Evolutionary conservation across 1,140 invertebrate species (phyloP), one percentile per base, ranked within the genome.

Genomic region (Rhynchophorus ferrugineus): DNA sequence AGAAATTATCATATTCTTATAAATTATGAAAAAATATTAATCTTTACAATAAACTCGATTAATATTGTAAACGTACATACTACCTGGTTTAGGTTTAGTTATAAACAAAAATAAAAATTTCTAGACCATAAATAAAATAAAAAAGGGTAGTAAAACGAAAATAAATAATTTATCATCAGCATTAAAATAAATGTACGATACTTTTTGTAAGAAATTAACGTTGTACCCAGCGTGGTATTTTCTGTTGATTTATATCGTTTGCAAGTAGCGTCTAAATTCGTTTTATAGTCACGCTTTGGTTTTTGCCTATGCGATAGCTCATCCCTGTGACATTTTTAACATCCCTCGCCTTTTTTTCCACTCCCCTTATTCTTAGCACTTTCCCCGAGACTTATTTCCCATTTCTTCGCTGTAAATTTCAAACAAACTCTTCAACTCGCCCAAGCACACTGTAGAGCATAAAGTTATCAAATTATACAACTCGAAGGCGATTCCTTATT

Each of bases 381-480:
- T 48, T 36, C 33, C 9, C 36, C 9, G 18, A 35, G 17, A 35
- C 29, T 6, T 39, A 29, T 48, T 37, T 16, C 45, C n/a, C n/a
- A 2, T 35, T 34, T 46, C 34, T 22, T 14, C 33, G 8, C 18
- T 18, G 21, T 36, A 48, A 37, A 48, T 37, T 48, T 48, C 45
- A n/a, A 37, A 16, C 11, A 48, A 48, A 48, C 45, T 48, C 33
- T 49, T 34, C 8, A 14, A 49, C 13, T 41, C 29, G 5, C 17
- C 20, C 37, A 22, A 39, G 34, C 36, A 48, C 29, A 48, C 36
- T 39, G 18, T 48, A 48, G 8, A 37, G 33, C 45, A 48, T 18
- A 49, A 49, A 49, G 33, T 49, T 21, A 43, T 42, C 37, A 49
- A 49, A 49, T 49, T 49, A 41, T 49, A 42, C 48, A 29, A 20